Base-by-base conservation (phyloP, 2,113 vertebrate species). In the Coreoperca whiteheadi region DNA sequence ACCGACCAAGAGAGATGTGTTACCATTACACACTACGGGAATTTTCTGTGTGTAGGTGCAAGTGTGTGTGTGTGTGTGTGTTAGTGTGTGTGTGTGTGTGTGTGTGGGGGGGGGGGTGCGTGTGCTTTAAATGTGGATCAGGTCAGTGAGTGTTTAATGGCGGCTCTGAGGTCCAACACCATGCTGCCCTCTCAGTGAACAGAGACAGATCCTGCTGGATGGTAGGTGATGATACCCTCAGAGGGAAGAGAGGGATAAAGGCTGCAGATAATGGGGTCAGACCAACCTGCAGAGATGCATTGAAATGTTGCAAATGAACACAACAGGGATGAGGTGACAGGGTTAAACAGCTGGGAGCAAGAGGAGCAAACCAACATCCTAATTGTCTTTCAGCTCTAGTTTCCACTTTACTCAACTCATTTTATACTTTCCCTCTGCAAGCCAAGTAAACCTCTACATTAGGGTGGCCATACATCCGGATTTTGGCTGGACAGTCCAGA, bases 211-310 rank as follows among this genome's bases (percentile, higher is more conserved):
- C 41, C 63, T 63, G 30, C 41, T 71, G 66, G 83, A n/a, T 67
- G 74, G 69, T 51, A 54, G 48, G 82, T 70, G 51, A 63, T 76
- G 71, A 66, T 50, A 39, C 63, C 41, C 56, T 71, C 63, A 41
- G 76, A 53, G 4, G 32, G 37, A 77, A 39, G 63, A 46, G 43
- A 59, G 63, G 56, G 57, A 74, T 57, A 73, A 86, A 68, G n/a
- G 83, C 51, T 83, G 46, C 53, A 79, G 64, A 81, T 68, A 72
- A 82, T 74, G 69, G 59, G 86, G 73, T 85, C 77, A 76, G 63
- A 81, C 60, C 30, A 73, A 63, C 12, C 8, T 81, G 67, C 77
- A 57, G 61, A 50, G 72, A 54, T 69, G 64, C 83, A 70, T 48
- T 39, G 57, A 84, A 90, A 85, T 74, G 18, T 48, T 70, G 53